phyloP scores from a whole-genome alignment of 2,888 invertebrate species.

The Anaspis maculata region DNA sequence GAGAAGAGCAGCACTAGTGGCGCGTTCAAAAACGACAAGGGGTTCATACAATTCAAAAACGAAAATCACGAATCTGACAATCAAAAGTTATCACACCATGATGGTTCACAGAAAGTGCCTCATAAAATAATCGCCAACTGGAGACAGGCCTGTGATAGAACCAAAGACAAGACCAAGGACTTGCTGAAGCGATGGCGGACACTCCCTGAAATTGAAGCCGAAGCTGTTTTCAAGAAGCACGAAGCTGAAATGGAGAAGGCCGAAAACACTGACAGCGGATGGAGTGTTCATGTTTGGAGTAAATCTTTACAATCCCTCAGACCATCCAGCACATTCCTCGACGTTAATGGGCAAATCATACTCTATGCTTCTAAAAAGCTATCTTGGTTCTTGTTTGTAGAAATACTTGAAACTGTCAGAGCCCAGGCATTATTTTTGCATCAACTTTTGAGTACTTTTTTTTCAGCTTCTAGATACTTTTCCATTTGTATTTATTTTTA shows the following conservation, averaged over 20 bases:
- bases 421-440: no score
- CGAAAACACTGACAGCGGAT: slow-evolving; percentile 49
- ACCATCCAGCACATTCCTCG: no score
- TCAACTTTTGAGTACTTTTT: no score
- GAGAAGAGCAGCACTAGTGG: slow-evolving; percentile 36
- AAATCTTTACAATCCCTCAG: slow-evolving; percentile 35
- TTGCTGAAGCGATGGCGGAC: slow-evolving; percentile 63
- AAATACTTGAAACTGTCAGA: no score
- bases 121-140: slow-evolving; percentile 66
- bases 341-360: no score
- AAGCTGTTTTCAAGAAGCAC: slow-evolving; percentile 37
- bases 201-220: slow-evolving; percentile 51
- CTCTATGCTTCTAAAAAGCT: no score
- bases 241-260: slow-evolving; percentile 37
- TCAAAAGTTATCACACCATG: slow-evolving; percentile 26
- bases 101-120: slow-evolving; percentile 52
- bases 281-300: slow-evolving; percentile 75
- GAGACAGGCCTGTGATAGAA: slow-evolving; percentile 68
- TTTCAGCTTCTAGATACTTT: no score
- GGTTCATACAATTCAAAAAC: slow-evolving; percentile 38
- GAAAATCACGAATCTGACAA: slow-evolving; percentile 28
- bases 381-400: no score
- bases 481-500: no score
- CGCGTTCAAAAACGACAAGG: slow-evolving; percentile 37
- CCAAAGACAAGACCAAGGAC: slow-evolving; percentile 66